These are phyloP conservation scores for Palythoa grandiflora DNA, from an alignment of 92 coral and sea anemone species.

Conservation along the genomic window DNA sequence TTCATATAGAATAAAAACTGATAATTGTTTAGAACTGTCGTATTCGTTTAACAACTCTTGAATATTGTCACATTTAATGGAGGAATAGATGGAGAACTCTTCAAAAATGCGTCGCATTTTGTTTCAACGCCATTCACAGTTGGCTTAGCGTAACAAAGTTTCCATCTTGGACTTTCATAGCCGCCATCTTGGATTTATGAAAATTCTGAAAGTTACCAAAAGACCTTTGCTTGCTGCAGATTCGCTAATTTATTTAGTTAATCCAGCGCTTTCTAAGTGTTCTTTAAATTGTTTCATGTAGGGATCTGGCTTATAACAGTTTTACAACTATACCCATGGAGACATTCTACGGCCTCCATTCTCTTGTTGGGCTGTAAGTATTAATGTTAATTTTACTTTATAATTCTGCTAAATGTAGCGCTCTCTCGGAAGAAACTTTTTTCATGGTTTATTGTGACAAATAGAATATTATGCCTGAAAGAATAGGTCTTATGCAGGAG, in stretches of 20 bases:
- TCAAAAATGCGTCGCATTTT: too few species aligned
- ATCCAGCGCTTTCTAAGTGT: background rate
- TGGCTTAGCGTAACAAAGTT: too few species aligned
- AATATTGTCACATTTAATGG: too few species aligned
- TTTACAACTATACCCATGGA: slow-evolving; percentile 30
- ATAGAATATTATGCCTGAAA: too few species aligned
- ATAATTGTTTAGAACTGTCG: too few species aligned
- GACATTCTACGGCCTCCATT: slow-evolving; percentile 26
- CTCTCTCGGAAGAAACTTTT: background rate
- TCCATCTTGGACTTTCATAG: background rate
- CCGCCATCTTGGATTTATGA: too few species aligned
- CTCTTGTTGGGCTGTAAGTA: slow-evolving; percentile 45
- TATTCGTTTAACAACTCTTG: too few species aligned
- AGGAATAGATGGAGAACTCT: too few species aligned
- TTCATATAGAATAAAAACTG: too few species aligned
- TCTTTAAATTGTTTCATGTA: background rate
- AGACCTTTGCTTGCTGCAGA: background rate
- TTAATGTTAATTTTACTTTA: background rate
- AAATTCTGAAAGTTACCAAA: too few species aligned
- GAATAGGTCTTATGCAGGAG: too few species aligned
- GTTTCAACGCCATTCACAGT: too few species aligned
- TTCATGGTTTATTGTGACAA: background rate
- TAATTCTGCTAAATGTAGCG: background rate
- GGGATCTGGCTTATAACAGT: slow-evolving; percentile 41
- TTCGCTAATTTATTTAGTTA: background rate